These are phyloP conservation scores for Ptyas mucosa DNA, from an alignment of 2,113 vertebrate species.

Conservation along the genomic window DNA sequence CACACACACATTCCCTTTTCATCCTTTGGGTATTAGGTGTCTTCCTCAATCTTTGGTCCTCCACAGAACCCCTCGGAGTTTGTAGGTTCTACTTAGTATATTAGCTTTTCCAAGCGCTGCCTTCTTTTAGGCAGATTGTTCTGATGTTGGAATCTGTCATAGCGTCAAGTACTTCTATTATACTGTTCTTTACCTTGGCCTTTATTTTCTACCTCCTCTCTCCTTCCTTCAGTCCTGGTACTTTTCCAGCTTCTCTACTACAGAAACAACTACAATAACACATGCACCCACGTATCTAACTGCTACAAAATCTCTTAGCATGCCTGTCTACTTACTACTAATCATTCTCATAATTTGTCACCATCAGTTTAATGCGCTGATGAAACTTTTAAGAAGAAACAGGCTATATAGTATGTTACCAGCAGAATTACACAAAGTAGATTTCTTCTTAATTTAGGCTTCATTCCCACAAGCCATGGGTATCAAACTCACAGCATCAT, in stretches of 20 bases:
- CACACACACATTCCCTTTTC: background rate
- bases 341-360: background rate
- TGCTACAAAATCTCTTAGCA: background rate
- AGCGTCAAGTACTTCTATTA: background rate
- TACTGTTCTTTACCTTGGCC: background rate
- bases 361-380: background rate
- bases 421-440: background rate
- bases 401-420: background rate
- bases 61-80: background rate
- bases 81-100: background rate
- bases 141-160: background rate
- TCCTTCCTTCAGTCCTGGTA: background rate
- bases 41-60: background rate
- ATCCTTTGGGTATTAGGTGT: background rate
- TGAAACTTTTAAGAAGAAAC: background rate
- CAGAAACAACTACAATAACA: background rate
- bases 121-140: background rate
- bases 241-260: background rate
- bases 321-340: background rate
- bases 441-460: background rate
- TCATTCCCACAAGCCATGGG: background rate
- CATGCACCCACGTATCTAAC: background rate
- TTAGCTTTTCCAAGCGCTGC: background rate
- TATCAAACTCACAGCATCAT: no score
- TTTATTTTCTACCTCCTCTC: background rate